Percentiles rank a stretch among this genome's conserved stretches.
Evolutionary conservation across 2,113 vertebrate genomes (phyloP).

Genomic region (Capra hircus): DNA sequence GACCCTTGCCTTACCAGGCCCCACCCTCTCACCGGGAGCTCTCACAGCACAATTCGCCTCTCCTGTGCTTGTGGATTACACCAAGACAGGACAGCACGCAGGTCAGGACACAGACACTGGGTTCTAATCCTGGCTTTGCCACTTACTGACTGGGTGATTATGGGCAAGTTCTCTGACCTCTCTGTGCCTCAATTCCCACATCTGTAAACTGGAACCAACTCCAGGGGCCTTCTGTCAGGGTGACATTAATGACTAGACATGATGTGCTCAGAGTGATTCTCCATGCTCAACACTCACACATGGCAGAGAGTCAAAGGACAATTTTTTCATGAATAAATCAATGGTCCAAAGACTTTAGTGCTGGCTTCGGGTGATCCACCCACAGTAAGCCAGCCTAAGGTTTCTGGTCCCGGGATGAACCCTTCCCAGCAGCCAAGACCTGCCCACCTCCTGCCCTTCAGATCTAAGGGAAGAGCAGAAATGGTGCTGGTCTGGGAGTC

Average conservation of each 20-base stretch:
- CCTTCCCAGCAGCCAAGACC: not conserved
- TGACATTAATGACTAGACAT: not conserved
- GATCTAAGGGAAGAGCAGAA: not conserved
- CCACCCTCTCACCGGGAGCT: not conserved
- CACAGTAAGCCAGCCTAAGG: not conserved
- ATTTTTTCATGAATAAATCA: not conserved
- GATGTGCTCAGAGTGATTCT: not conserved
- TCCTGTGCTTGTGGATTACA: not conserved
- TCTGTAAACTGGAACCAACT: not conserved
- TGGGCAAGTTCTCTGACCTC: not conserved
- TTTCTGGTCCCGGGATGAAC: not conserved
- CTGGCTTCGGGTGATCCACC: not conserved
- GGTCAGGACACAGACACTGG: not conserved
- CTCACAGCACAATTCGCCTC: accelerated
- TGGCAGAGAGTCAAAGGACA: too few species aligned
- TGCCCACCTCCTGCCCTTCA: not conserved
- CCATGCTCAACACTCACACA: not conserved
- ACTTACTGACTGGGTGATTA: not conserved
- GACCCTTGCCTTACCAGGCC: not conserved
- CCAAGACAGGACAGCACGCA: too few species aligned
- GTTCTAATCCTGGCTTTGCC: not conserved
- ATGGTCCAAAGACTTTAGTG: not conserved
- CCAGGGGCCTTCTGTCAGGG: not conserved
- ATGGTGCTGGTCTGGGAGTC: not conserved
- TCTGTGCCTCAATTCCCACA: not conserved